Evolutionary conservation across 2,797 vertebrate genomes (phyloP), one percentile per base, ranked within the genome.

Genomic region (Amniataba percoides): DNA sequence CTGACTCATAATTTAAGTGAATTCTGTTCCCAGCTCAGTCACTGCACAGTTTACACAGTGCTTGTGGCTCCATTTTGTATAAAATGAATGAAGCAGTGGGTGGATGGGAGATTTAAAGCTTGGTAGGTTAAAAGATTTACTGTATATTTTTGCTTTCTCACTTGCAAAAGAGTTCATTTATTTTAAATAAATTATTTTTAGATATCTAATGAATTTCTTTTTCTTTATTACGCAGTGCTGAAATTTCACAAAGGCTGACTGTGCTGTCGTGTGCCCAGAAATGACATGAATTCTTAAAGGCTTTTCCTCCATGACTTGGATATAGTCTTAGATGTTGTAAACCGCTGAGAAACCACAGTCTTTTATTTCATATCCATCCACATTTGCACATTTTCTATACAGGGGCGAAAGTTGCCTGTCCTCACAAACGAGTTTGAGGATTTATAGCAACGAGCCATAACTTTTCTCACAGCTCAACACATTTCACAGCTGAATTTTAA

Each of bases 401-500:
- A 45, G 15, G 10, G 19, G 9, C 27, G 18, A 58, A 39, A 19
- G 7, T 36, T 43, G n/a, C 48, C 11, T 34, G 15, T 53, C 19
- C 8, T 21, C 4, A 13, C 19, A 21, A 7, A 23, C 45, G 13
- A 58, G 14, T n/a, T 23, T 65, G 18, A 19, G 25, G 9, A 6
- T 51, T 36, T 51, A 52, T 16, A 18, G 8, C 8, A 21, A 23
- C 34, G 10, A n/a, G 16, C n/a, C 10, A 23, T 42, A 42, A 3
- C 19, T 1, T 9, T 51, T 48, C 10, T 65, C 57, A 57, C 43
- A 64, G 31, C 52, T 57, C 16, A 21, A 42, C 62, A 67, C 12
- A 34, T 60, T 53, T 66, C 9, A 31, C 7, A 65, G 7, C 62
- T 65, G 15, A 58, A 58, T 46, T 49, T 60, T 8, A 48, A 39